These are phyloP conservation scores for Macquaria australasica DNA, from an alignment of 2,113 vertebrate species.

Conservation along the genomic window DNA sequence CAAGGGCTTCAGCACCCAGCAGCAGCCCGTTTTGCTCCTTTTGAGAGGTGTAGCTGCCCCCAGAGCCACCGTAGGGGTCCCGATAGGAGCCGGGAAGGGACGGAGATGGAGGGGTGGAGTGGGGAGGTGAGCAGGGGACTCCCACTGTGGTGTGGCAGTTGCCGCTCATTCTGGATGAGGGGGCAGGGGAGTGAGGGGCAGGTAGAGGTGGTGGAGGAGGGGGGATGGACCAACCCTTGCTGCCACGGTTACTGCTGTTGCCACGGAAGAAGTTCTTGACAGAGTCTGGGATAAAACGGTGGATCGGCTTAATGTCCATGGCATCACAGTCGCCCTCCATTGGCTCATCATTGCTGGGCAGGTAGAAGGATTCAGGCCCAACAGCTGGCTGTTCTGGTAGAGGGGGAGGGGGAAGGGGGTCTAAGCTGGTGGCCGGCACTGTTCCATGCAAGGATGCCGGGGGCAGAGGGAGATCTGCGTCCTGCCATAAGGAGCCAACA, in stretches of 20 bases:
- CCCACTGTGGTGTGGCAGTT: conserved; percentile 82
- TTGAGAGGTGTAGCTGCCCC: conserved; percentile 82
- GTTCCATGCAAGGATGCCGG: conserved; percentile 50
- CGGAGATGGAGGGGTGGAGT: conserved; percentile 87
- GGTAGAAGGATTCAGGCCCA: conserved; percentile 81
- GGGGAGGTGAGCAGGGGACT: conserved; percentile 90
- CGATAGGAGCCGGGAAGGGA: conserved; percentile 77
- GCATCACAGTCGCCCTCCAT: conserved; percentile 58
- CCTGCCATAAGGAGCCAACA: conserved; percentile 58
- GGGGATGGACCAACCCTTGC: conserved; percentile 72
- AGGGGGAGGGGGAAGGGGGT: conserved; percentile 89
- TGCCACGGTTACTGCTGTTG: conserved; percentile 75
- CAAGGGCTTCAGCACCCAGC: conserved; percentile 78
- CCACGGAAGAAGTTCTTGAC: conserved; percentile 93
- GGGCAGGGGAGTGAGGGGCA: conserved; percentile 24
- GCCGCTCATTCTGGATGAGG: conserved; percentile 64
- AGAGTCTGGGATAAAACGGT: conserved; percentile 93
- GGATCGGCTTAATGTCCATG: conserved; percentile 90
- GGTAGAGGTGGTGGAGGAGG: conserved; percentile 50
- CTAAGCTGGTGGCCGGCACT: conserved; percentile 77
- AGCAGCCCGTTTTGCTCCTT: conserved; percentile 85
- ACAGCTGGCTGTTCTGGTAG: conserved; percentile 87
- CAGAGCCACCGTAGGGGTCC: conserved; percentile 84
- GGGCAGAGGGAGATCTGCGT: conserved; percentile 52
- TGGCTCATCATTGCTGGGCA: conserved; percentile 71